Evolutionary conservation across 2,113 vertebrate genomes (phyloP).

Genomic region (Plectropomus leopardus): DNA sequence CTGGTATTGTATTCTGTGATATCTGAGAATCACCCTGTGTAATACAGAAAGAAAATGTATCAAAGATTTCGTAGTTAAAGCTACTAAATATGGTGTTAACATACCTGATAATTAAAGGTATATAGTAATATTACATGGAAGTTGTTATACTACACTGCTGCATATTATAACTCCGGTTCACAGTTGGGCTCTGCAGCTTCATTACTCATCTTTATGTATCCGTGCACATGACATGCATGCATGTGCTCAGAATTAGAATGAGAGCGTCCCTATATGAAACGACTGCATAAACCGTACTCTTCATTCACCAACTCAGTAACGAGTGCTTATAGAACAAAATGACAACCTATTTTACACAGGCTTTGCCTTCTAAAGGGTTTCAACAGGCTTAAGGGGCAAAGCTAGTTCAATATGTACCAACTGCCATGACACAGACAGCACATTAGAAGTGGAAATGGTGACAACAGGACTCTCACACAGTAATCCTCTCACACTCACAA

Average conservation of each 20-base stretch:
- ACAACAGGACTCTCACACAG: neutral
- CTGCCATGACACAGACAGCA: neutral
- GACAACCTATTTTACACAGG: neutral
- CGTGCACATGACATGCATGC: constrained; percentile 10
- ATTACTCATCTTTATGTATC: constrained; percentile 15
- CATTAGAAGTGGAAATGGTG: neutral
- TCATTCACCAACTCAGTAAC: neutral
- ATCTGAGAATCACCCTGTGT: constrained; percentile 64
- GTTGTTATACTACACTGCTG: neutral
- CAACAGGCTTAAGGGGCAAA: neutral
- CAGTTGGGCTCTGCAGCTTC: neutral
- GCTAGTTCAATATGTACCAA: neutral
- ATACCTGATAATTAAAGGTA: neutral
- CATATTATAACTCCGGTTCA: neutral
- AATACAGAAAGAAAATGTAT: neutral
- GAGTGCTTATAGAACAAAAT: neutral
- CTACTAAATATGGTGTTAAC: neutral
- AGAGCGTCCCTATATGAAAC: neutral
- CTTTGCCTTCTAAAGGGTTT: neutral
- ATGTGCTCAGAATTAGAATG: constrained; percentile 17
- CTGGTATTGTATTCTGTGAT: neutral
- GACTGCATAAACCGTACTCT: neutral
- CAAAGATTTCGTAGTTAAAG: neutral
- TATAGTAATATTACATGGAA: neutral
- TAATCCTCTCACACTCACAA: neutral